A percentile compares a stretch with the other conserved stretches of the same genome.
Evolutionary conservation across 2,797 vertebrate genomes (phyloP).

Genomic region (Enteromius thamalakanensis): DNA sequence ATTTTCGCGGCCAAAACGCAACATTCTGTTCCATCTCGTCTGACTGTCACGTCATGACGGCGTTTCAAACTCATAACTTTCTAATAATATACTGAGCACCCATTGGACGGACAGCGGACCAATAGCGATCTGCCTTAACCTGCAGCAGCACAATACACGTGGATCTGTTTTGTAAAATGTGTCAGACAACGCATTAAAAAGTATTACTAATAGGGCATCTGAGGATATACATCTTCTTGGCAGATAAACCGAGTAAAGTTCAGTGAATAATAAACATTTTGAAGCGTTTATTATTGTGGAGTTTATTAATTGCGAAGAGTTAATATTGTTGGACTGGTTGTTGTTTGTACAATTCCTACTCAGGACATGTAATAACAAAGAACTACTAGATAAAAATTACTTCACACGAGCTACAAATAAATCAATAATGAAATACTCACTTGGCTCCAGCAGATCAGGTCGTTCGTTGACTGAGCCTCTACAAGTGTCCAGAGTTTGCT

Average conservation of each 20-base stretch:
- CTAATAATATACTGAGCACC: constrained; percentile 5
- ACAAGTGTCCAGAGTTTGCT: constrained; percentile 63
- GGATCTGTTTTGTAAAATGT: constrained; percentile 39
- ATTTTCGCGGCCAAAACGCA: neutral
- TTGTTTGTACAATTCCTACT: neutral
- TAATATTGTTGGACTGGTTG: neutral
- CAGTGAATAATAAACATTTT: neutral
- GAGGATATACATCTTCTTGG: neutral
- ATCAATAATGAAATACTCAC: constrained; percentile 49
- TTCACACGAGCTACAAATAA: neutral
- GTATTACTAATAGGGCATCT: neutral
- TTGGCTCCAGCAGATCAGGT: constrained; percentile 60
- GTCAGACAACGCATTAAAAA: constrained; percentile 5
- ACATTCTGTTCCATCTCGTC: neutral
- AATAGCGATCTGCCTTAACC: constrained; percentile 23
- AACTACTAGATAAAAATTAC: neutral
- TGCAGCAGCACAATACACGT: constrained; percentile 26
- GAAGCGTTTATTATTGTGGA: neutral
- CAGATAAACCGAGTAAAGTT: neutral
- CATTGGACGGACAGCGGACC: constrained; percentile 37
- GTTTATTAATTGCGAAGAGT: neutral
- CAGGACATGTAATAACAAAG: neutral
- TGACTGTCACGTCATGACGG: neutral
- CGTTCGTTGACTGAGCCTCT: constrained; percentile 54
- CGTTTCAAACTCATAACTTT: neutral